A percentile compares a stretch with the other conserved stretches of the same genome.
These are phyloP conservation scores for Cololabis saira DNA, from an alignment of 2,113 vertebrate genomes.

Conservation along the genomic window DNA sequence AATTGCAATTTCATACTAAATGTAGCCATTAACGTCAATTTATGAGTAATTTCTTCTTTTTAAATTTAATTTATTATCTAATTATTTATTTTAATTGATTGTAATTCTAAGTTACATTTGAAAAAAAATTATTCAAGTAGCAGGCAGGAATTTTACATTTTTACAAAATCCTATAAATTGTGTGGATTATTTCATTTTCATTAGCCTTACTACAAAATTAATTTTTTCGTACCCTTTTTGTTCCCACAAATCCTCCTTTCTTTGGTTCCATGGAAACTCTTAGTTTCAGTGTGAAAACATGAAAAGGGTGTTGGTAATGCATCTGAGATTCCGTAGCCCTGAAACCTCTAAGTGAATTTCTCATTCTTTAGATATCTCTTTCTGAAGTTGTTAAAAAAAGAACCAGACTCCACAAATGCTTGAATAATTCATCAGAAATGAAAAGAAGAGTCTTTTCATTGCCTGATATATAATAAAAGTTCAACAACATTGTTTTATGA, in stretches of 20 bases:
- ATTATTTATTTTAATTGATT: no score
- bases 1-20: no score
- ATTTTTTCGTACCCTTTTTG: not conserved
- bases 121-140: no score
- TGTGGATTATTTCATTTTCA: no score
- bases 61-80: not conserved
- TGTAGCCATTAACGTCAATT: not conserved
- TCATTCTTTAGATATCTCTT: constrained; percentile 12
- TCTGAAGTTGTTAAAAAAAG: constrained; percentile 8
- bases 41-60: not conserved
- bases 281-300: not conserved
- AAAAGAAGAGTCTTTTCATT: no score
- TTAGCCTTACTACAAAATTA: no score
- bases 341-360: constrained; percentile 17
- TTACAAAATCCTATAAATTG: no score
- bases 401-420: constrained; percentile 6
- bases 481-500: no score
- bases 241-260: constrained; percentile 8
- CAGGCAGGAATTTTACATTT: no score
- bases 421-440: no score
- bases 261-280: not conserved
- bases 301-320: not conserved
- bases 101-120: no score
- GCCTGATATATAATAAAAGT: no score
- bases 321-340: constrained; percentile 27